Evolutionary conservation across 1,140 invertebrate genomes (phyloP).

Genomic region (Habropoda laboriosa): DNA sequence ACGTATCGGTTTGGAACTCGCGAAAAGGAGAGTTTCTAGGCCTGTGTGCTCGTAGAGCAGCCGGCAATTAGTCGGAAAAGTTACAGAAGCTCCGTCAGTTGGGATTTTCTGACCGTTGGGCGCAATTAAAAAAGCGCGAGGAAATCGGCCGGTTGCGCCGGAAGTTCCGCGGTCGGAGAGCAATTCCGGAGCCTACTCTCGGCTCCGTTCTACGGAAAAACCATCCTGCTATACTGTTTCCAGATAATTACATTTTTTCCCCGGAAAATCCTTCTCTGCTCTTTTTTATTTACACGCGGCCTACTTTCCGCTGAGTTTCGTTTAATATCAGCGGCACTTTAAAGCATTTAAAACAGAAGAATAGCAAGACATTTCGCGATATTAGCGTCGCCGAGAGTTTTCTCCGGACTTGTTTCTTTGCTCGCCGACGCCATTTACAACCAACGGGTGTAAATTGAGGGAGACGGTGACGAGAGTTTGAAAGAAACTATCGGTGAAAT

Average conservation of each 20-base stretch:
- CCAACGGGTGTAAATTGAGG: background rate
- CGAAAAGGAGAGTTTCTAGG: background rate
- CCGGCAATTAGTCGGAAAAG: conserved; percentile 48
- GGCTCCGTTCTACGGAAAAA: background rate
- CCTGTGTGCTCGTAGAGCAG: background rate
- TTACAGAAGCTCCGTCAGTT: conserved; percentile 2
- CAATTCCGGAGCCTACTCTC: conserved; percentile 21
- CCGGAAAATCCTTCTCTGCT: background rate
- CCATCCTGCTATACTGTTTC: background rate
- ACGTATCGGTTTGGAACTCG: background rate
- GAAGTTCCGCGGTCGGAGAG: conserved; percentile 15
- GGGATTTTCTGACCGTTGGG: conserved; percentile 14
- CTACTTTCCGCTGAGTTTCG: conserved; percentile 6
- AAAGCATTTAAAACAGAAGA: background rate
- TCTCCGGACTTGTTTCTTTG: background rate
- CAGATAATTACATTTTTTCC: conserved; percentile 34
- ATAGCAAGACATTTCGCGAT: background rate
- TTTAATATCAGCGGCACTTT: conserved; percentile 16
- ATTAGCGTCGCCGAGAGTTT: background rate
- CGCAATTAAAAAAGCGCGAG: conserved; percentile 34
- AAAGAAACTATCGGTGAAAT: background rate
- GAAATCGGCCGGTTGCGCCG: conserved; percentile 8
- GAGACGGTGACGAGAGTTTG: background rate
- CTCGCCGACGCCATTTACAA: no score
- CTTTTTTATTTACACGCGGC: conserved; percentile 23